Evolutionary conservation across 2,888 invertebrate genomes (phyloP).

Genomic region (Adineta ricciae): DNA sequence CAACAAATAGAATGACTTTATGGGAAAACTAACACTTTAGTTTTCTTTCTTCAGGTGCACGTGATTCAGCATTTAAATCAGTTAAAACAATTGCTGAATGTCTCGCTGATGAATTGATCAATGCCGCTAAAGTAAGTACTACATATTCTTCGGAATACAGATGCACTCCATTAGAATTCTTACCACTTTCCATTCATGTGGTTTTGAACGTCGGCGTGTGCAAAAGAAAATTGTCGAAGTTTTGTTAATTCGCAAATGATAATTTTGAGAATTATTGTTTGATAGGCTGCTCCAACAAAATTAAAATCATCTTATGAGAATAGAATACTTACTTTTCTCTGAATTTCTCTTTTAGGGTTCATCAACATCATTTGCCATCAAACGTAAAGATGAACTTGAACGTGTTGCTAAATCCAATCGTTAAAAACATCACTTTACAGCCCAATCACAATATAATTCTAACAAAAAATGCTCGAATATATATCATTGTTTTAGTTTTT

Average conservation of each 20-base stretch:
- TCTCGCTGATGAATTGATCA: slow-evolving; percentile 97
- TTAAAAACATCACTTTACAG: slow-evolving; percentile 57
- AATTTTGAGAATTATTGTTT: not conserved
- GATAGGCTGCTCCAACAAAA: not conserved
- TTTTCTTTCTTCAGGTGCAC: slow-evolving; percentile 54
- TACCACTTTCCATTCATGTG: too few relatives aligned
- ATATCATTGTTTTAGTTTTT: not conserved
- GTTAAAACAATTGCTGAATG: slow-evolving; percentile 99
- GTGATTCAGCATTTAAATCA: slow-evolving; percentile 98
- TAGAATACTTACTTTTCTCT: not conserved
- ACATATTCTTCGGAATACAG: too few relatives aligned
- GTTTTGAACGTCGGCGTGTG: slow-evolving; percentile 19
- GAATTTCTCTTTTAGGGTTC: slow-evolving; percentile 64
- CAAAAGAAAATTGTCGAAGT: not conserved
- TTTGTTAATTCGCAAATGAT: not conserved
- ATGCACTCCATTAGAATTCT: too few relatives aligned
- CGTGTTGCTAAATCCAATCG: slow-evolving; percentile 99
- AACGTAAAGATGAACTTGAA: slow-evolving; percentile 99
- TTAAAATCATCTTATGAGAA: not conserved
- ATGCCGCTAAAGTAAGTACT: slow-evolving; percentile 76
- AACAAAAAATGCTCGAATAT: not conserved
- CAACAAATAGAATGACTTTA: too few relatives aligned
- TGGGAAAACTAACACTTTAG: not conserved
- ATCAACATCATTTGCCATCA: slow-evolving; percentile 98
- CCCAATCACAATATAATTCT: not conserved